Evolutionary conservation across 2,113 vertebrate species (phyloP).

Genomic region (Danionella cerebrum): DNA sequence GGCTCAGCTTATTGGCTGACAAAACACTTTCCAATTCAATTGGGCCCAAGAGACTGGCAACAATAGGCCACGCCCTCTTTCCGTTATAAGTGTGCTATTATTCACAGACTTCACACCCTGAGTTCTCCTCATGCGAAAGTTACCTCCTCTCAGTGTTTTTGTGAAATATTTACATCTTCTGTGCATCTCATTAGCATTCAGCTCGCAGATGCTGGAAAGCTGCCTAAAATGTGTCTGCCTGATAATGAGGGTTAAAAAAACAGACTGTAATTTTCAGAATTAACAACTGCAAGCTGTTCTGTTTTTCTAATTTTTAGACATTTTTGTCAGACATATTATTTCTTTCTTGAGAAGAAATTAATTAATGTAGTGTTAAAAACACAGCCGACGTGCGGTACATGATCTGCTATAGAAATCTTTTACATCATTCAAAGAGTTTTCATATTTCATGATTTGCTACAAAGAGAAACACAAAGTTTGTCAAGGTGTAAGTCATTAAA

Average conservation of each 20-base stretch:
- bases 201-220: neutral
- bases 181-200: slow-evolving; percentile 15
- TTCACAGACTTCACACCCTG: neutral
- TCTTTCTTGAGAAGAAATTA: neutral
- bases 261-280: neutral
- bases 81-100: slow-evolving; percentile 20
- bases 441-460: too few relatives aligned
- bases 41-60: slow-evolving; percentile 38
- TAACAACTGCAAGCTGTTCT: slow-evolving; percentile 11
- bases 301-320: neutral
- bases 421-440: too few relatives aligned
- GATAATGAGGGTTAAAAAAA: slow-evolving; percentile 4
- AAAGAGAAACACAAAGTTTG: too few relatives aligned
- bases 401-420: neutral
- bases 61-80: neutral
- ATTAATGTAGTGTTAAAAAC: neutral
- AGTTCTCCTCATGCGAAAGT: neutral
- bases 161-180: slow-evolving; percentile 17
- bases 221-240: slow-evolving; percentile 6
- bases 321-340: neutral
- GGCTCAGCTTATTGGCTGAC: slow-evolving; percentile 14
- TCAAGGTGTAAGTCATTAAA: too few relatives aligned
- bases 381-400: neutral
- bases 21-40: slow-evolving; percentile 26
- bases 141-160: neutral